These are phyloP conservation scores for Dione vanillae DNA, from an alignment of 2,888 invertebrate genomes.

Conservation along the genomic window DNA sequence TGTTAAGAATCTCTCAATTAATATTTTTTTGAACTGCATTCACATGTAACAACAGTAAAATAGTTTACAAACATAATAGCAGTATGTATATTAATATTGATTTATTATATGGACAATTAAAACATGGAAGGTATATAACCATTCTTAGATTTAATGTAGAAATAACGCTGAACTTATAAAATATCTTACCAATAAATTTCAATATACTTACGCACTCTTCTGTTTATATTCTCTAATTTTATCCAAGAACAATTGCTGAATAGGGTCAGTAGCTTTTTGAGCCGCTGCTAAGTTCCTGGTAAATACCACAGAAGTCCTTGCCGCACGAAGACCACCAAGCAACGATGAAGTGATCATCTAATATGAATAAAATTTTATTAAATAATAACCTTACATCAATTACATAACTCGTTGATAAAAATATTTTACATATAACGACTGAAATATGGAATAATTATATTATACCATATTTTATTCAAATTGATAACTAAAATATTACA, in stretches of 20 bases:
- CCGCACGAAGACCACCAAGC: constrained; percentile 76
- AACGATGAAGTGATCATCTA: constrained; percentile 85
- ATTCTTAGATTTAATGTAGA: background rate
- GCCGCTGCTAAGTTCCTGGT: constrained; percentile 89
- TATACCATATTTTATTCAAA: background rate
- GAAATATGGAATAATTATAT: background rate
- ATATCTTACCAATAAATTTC: background rate
- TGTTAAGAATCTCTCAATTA: too few species aligned
- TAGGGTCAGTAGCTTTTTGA: constrained; percentile 92
- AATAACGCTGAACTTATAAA: background rate
- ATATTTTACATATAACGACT: background rate
- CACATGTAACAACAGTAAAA: too few species aligned
- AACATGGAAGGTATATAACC: background rate
- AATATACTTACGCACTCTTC: constrained; percentile 90
- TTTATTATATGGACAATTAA: too few species aligned
- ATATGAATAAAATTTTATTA: constrained; percentile 46
- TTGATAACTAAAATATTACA: background rate
- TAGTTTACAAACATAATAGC: too few species aligned
- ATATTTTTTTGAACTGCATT: too few species aligned
- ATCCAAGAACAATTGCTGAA: constrained; percentile 96
- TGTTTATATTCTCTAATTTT: constrained; percentile 95
- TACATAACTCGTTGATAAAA: constrained; percentile 47
- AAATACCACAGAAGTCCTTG: constrained; percentile 78
- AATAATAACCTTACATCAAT: constrained; percentile 66
- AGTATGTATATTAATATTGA: too few species aligned